A percentile compares a stretch with the other conserved stretches of the same genome.
phyloP scores from a whole-genome alignment of 2,888 invertebrate genomes.

The Orchesellides sinensis region DNA sequence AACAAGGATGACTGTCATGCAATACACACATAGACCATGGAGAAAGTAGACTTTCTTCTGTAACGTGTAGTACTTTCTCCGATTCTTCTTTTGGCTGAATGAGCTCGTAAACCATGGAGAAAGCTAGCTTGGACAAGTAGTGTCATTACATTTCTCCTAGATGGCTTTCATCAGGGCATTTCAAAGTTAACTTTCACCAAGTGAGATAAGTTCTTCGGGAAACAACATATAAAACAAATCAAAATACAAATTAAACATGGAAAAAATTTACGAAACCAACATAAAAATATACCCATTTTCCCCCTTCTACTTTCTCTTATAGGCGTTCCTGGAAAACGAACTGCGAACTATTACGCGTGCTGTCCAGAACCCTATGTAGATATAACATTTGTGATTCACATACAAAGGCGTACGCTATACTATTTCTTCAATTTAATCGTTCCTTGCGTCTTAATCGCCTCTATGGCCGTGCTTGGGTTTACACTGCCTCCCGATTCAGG shows the following conservation, averaged over 20 bases:
- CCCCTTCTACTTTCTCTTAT: constrained; percentile 55
- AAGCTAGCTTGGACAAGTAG: background rate
- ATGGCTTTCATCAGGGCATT: too few relatives aligned
- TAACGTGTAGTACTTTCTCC: too few relatives aligned
- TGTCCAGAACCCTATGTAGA: constrained; percentile 82
- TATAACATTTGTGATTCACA: constrained; percentile 97
- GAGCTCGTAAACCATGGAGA: background rate
- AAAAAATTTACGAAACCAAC: too few relatives aligned
- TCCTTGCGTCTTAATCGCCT: constrained; percentile 98
- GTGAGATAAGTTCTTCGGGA: constrained; percentile 5
- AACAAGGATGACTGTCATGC: background rate
- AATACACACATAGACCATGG: too few relatives aligned
- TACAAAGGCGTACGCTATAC: constrained; percentile 96
- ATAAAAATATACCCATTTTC: constrained; percentile 6
- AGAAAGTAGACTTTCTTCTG: too few relatives aligned
- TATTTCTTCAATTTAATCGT: constrained; percentile 99
- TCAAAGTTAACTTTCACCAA: too few relatives aligned
- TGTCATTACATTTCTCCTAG: too few relatives aligned
- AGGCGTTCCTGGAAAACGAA: constrained; percentile 96
- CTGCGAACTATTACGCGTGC: constrained; percentile 88
- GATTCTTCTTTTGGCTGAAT: background rate
- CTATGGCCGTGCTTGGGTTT: constrained; percentile 98
- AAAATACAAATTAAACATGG: background rate
- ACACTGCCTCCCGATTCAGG: constrained; percentile 98
- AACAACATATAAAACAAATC: background rate